These are phyloP conservation scores for Prionailurus bengalensis DNA, from an alignment of 2,113 vertebrate genomes.

Conservation along the genomic window DNA sequence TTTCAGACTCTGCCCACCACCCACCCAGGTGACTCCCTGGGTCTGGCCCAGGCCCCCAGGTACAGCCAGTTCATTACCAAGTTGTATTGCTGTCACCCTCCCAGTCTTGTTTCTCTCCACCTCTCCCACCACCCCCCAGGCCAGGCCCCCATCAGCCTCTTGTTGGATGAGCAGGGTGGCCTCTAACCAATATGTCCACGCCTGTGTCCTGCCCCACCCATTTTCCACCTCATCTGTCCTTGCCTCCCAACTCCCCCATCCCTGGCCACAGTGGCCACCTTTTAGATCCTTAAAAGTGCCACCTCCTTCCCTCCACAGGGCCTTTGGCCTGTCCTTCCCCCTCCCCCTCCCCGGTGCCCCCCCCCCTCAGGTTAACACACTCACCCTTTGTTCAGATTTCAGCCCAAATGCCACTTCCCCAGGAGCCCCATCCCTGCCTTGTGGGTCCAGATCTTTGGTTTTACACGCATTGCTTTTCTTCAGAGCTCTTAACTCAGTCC, in stretches of 20 bases:
- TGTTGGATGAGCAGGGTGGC: not conserved
- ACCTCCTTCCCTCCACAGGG: not conserved
- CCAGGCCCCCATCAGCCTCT: not conserved
- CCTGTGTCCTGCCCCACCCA: too few relatives aligned
- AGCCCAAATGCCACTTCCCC: not conserved
- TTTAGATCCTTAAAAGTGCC: not conserved
- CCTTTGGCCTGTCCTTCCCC: not conserved
- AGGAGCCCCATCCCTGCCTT: not conserved
- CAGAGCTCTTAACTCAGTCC: not conserved
- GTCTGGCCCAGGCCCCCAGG: not conserved
- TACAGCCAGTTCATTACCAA: not conserved
- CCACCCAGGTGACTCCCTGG: not conserved
- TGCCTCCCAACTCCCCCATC: not conserved
- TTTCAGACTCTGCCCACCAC: not conserved
- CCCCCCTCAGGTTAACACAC: not conserved
- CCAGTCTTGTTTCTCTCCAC: not conserved
- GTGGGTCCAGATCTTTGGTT: not conserved
- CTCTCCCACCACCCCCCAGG: rapidly evolving
- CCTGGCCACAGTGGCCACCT: not conserved
- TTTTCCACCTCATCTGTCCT: not conserved
- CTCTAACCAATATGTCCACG: not conserved
- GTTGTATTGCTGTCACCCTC: not conserved
- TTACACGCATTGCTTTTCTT: not conserved
- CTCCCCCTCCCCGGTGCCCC: not conserved
- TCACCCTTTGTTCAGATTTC: not conserved